phyloP scores from a whole-genome alignment of 2,797 vertebrate genomes.

The Hemibagrus guttatus region DNA sequence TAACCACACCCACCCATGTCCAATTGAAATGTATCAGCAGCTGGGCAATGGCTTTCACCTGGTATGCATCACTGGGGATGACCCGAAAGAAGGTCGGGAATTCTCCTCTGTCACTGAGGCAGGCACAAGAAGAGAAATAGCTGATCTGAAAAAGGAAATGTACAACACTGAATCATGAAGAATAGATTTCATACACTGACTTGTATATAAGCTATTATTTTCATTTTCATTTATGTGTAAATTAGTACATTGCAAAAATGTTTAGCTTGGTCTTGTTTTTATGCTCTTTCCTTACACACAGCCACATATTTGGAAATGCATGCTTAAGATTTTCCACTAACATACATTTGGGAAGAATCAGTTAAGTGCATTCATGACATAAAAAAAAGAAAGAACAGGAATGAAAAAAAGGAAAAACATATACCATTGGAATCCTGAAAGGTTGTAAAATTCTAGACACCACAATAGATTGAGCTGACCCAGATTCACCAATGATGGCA shows the following conservation, averaged over 20 bases:
- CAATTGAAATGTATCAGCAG: slow-evolving; percentile 71
- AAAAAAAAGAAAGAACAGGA: neutral
- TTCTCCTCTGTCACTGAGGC: slow-evolving; percentile 70
- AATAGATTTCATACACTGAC: neutral
- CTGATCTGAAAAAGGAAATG: slow-evolving; percentile 68
- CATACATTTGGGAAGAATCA: neutral
- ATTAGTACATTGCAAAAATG: neutral
- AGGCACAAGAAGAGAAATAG: slow-evolving; percentile 77
- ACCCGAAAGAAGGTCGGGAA: slow-evolving; percentile 77
- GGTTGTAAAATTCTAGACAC: slow-evolving; percentile 73
- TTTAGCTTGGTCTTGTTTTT: neutral
- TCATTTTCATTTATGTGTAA: too few relatives aligned
- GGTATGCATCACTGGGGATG: slow-evolving; percentile 76
- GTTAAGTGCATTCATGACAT: too few relatives aligned
- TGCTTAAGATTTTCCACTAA: too few relatives aligned
- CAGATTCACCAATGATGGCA: slow-evolving; percentile 75
- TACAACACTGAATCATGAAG: neutral
- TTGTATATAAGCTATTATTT: neutral
- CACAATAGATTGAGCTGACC: slow-evolving; percentile 77
- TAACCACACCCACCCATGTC: slow-evolving; percentile 75
- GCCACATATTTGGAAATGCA: neutral
- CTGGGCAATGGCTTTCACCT: slow-evolving; percentile 76
- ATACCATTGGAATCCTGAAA: slow-evolving; percentile 76
- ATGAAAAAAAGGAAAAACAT: too few relatives aligned
- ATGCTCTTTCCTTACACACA: too few relatives aligned